Evolutionary conservation across 2,113 vertebrate species (phyloP), one percentile per base, ranked within the genome.

Genomic region (Planiliza haematocheilus): DNA sequence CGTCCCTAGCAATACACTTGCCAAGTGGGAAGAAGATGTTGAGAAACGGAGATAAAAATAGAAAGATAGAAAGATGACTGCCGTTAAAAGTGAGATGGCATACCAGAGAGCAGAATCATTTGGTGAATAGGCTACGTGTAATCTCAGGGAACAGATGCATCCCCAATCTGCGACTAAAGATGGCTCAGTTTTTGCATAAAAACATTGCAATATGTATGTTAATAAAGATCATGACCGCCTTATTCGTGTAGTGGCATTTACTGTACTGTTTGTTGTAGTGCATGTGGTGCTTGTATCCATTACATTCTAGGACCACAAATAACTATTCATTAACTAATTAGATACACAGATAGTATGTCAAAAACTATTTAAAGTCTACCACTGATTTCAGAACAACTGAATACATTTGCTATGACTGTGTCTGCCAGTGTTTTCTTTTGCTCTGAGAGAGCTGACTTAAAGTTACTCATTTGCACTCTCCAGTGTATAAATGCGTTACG

Each of bases 341-440:
- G 36, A 67, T n/a, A n/a, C 6, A 42, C 36, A 45, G 12, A 60
- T 49, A 62, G 65, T 38, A 30, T 30, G 24, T 58, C 42, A 34
- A 12, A 41, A 42, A 21, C n/a, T 13, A 51, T 79, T 55, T 79
- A 45, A 42, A 64, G n/a, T 56, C 66, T 42, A 12, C 36, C 43
- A 79, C 61, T 45, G 46, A 39, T 73, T 74, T 59, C 46, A 59
- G 16, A 75, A 49, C 58, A 74, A 75, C 20, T 52, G 24, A 77
- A 67, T 53, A 10, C 50, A 79, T 77, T 72, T 87, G 49, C 30
- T 51, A 63, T 18, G 48, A 57, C 30, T 55, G 2, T 48, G 46
- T 76, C 65, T 41, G 39, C 17, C 17, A 56, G 45, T 18, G 13
- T 50, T 39, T 52, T n/a, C n/a, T n/a, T 17, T 41, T 48, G n/a